These are phyloP conservation scores for Numenius arquata DNA, from an alignment of 2,113 vertebrate species.

Conservation along the genomic window DNA sequence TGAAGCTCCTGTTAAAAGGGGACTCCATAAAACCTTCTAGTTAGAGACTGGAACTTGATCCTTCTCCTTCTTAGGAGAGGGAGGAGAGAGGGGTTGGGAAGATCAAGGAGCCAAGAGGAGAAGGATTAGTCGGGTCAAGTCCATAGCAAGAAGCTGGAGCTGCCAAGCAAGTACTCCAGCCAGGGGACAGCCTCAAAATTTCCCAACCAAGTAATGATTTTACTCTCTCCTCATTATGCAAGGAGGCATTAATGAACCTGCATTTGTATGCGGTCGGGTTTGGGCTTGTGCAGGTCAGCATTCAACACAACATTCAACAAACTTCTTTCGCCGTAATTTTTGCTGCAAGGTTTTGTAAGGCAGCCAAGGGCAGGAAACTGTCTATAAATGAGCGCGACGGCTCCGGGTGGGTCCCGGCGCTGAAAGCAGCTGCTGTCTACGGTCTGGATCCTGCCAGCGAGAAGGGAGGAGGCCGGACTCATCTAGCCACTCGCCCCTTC, in stretches of 20 bases:
- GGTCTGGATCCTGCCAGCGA: background rate
- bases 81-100: background rate
- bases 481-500: background rate
- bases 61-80: background rate
- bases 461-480: background rate
- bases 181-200: background rate
- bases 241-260: background rate
- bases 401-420: background rate
- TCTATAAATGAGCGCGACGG: background rate
- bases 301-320: background rate
- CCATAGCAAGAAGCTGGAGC: background rate
- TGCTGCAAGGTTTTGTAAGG: background rate
- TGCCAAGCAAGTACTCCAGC: background rate
- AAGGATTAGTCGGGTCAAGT: background rate
- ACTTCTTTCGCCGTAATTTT: background rate
- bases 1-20: background rate
- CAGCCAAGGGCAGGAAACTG: background rate
- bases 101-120: background rate
- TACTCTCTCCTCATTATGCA: background rate
- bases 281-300: background rate
- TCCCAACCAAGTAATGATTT: background rate
- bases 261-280: background rate
- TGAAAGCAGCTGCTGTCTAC: background rate
- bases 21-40: background rate
- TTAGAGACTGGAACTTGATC: background rate